Conservation (phyloP, 2,797 vertebrate genomes). For the Spinus olivaceus region DNA sequence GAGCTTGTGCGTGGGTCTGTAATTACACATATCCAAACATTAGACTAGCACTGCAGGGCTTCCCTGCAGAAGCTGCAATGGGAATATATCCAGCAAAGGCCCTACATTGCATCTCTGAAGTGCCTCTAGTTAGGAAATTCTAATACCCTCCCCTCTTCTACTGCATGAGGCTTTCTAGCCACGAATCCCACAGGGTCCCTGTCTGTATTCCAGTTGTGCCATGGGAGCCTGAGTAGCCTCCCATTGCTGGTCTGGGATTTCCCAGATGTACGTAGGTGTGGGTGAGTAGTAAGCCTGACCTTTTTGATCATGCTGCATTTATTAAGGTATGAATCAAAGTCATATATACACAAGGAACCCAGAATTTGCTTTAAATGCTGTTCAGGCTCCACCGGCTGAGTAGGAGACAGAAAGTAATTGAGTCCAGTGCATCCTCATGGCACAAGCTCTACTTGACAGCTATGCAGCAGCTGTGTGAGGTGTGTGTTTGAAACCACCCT, state of each 20-base stretch:
- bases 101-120: background rate
- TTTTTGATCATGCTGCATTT: background rate
- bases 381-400: background rate
- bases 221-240: background rate
- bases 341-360: background rate
- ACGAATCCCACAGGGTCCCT: background rate
- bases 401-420: background rate
- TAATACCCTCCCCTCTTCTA: background rate
- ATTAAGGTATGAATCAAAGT: background rate
- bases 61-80: background rate
- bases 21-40: background rate
- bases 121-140: background rate
- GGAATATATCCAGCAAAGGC: background rate
- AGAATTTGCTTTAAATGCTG: background rate
- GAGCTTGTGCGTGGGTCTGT: background rate
- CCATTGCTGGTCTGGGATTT: background rate
- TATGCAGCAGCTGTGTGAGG: background rate
- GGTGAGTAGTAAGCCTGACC: background rate
- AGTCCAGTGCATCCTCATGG: background rate
- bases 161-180: background rate
- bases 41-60: background rate
- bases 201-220: background rate
- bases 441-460: fast-evolving
- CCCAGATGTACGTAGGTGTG: fast-evolving
- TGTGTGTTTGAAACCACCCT: background rate